A percentile compares a stretch with the other conserved stretches of the same genome.
phyloP scores from a whole-genome alignment of 2,797 vertebrate genomes.

The Pitangus sulphuratus region DNA sequence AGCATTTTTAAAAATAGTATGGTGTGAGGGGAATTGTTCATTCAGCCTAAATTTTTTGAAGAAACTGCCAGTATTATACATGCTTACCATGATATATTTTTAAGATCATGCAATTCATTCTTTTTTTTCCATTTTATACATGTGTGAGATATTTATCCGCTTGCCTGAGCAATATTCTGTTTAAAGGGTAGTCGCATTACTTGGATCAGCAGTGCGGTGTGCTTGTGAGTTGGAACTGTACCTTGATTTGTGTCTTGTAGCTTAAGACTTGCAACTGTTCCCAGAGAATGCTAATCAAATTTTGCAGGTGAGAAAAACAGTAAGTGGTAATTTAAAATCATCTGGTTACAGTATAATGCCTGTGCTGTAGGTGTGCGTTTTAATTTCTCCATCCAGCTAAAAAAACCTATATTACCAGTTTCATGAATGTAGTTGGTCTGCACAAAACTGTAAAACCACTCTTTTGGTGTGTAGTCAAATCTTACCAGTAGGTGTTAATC shows the following conservation, averaged over 20 bases:
- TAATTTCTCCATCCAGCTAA: neutral
- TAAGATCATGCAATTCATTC: neutral
- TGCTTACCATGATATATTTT: neutral
- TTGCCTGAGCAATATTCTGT: neutral
- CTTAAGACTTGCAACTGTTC: neutral
- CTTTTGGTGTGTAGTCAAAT: neutral
- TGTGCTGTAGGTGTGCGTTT: neutral
- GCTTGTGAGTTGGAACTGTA: neutral
- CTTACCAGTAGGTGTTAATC: neutral
- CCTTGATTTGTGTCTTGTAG: neutral
- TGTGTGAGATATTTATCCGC: neutral
- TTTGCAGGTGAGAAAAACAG: neutral
- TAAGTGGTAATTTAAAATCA: neutral
- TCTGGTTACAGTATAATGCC: neutral
- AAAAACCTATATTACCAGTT: neutral
- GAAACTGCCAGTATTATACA: neutral
- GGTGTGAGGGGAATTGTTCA: neutral
- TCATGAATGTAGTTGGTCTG: neutral
- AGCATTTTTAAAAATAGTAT: neutral
- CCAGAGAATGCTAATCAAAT: neutral
- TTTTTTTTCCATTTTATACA: neutral
- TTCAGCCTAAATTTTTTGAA: neutral
- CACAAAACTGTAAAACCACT: neutral
- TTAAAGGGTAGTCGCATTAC: neutral
- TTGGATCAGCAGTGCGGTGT: neutral